phyloP scores from a whole-genome alignment of 2,888 invertebrate genomes.

The Cerceris rybyensis region DNA sequence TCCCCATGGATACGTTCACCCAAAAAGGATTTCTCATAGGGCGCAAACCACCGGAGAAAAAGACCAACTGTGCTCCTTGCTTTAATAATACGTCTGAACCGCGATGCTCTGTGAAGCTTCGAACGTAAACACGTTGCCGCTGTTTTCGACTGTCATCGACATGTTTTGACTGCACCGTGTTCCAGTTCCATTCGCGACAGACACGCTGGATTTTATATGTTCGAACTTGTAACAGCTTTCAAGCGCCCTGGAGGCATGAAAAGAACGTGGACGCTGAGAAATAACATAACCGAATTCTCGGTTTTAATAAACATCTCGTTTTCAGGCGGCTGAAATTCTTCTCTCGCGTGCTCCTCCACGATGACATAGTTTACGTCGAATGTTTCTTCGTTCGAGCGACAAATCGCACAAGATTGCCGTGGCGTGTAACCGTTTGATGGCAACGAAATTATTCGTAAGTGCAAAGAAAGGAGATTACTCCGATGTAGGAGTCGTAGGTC shows the following conservation, averaged over 20 bases:
- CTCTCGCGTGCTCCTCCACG: too few species aligned
- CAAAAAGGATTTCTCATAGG: constrained; percentile 13
- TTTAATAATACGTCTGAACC: constrained; percentile 46
- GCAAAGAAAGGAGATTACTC: not conserved
- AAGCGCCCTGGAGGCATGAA: not conserved
- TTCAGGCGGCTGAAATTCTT: too few species aligned
- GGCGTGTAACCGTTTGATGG: not conserved
- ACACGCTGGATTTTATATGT: not conserved
- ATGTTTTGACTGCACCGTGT: constrained; percentile 4
- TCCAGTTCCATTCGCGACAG: constrained; percentile 14
- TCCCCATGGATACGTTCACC: constrained; percentile 13
- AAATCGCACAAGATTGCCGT: too few species aligned
- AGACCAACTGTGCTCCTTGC: constrained; percentile 16
- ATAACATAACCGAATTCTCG: too few species aligned
- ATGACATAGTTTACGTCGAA: too few species aligned
- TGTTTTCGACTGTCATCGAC: constrained; percentile 4
- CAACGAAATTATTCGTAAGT: not conserved
- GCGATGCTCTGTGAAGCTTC: constrained; percentile 10
- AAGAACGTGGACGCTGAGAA: too few species aligned
- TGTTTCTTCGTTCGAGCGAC: too few species aligned
- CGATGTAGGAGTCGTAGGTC: constrained; percentile 11
- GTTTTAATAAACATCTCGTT: too few species aligned
- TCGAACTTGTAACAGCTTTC: not conserved
- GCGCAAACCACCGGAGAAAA: constrained; percentile 25
- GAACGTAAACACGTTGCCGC: constrained; percentile 3